Conservation (phyloP, 2,797 vertebrate genomes). For the Myripristis jacobus region DNA sequence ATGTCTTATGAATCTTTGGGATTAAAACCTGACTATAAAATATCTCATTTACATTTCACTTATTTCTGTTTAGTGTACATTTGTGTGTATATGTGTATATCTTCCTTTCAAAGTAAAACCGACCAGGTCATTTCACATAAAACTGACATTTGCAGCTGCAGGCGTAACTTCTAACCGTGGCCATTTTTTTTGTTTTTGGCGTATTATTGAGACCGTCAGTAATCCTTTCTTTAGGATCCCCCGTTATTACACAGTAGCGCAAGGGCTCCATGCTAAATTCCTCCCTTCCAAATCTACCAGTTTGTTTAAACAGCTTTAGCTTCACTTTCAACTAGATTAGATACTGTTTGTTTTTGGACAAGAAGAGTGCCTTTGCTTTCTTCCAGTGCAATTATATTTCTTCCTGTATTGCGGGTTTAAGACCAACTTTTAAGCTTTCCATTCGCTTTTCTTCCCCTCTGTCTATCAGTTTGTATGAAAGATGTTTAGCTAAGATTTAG, state of each 20-base stretch:
- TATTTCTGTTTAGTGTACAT: neutral
- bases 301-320: constrained; percentile 73
- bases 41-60: neutral
- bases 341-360: constrained; percentile 67
- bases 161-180: constrained; percentile 1
- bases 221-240: constrained; percentile 57
- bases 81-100: neutral
- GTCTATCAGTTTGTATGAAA: constrained; percentile 57
- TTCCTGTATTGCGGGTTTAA: constrained; percentile 52
- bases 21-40: neutral
- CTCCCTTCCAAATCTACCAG: constrained; percentile 61
- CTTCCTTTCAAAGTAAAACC: neutral
- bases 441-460: constrained; percentile 55
- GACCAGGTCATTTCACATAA: neutral
- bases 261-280: constrained; percentile 63
- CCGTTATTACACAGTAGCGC: constrained; percentile 59
- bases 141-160: neutral
- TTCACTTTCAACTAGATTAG: constrained; percentile 73
- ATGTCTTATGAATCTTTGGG: neutral
- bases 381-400: constrained; percentile 26
- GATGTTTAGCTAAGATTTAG: constrained; percentile 70
- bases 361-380: constrained; percentile 39
- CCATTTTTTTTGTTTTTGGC: constrained; percentile 39
- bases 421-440: constrained; percentile 69
- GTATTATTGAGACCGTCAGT: constrained; percentile 46